Conservation (phyloP, 2,888 invertebrate species). For the Cenopis cana region DNA sequence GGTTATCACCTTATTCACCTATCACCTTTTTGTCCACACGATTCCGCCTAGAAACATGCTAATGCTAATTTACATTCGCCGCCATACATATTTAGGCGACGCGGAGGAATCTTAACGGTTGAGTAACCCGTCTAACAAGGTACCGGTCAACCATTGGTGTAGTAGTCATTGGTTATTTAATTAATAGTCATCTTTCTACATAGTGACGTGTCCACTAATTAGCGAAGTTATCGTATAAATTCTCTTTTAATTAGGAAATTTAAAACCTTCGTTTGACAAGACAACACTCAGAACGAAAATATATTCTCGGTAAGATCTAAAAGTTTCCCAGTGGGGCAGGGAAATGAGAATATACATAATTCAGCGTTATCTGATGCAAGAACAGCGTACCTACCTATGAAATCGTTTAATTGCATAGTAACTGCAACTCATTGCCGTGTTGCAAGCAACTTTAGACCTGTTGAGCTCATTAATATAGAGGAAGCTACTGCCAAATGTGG, state of each 20-base stretch:
- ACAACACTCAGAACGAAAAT: background rate
- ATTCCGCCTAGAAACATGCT: slow-evolving; percentile 66
- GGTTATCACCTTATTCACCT: slow-evolving; percentile 49
- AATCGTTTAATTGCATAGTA: background rate
- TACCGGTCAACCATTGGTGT: slow-evolving; percentile 41
- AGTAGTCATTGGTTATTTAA: slow-evolving; percentile 35
- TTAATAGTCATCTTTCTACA: slow-evolving; percentile 36
- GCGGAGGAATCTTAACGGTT: slow-evolving; percentile 75
- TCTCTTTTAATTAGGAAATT: background rate
- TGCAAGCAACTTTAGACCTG: slow-evolving; percentile 4
- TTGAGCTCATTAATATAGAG: slow-evolving; percentile 19
- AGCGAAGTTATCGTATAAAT: slow-evolving; percentile 17
- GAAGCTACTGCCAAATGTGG: background rate
- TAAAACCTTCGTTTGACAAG: background rate
- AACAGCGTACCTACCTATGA: background rate
- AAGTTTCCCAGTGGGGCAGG: too few species aligned
- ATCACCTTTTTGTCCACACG: slow-evolving; percentile 50
- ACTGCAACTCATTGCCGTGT: background rate
- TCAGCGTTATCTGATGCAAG: too few species aligned
- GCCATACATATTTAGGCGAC: slow-evolving; percentile 70
- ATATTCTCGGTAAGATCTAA: too few species aligned
- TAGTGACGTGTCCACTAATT: slow-evolving; percentile 19
- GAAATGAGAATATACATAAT: too few species aligned
- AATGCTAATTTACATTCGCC: slow-evolving; percentile 68
- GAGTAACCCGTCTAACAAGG: slow-evolving; percentile 55